Conservation (phyloP, 2,888 invertebrate genomes). For the Conus canariensis region DNA sequence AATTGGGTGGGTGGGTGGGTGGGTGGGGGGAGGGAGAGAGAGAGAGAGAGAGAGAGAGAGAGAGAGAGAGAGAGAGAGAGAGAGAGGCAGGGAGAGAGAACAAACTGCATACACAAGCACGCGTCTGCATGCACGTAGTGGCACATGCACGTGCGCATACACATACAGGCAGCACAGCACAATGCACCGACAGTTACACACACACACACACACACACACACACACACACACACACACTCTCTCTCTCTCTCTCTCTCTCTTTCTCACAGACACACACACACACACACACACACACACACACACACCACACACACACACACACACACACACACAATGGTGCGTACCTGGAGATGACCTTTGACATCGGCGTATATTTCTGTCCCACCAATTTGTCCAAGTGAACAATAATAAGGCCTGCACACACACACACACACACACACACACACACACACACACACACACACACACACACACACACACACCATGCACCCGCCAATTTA, state of each 20-base stretch:
- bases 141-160: slow-evolving; percentile 2
- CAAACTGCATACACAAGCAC: background rate
- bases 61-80: too few species aligned
- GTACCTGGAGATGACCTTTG: slow-evolving; percentile 64
- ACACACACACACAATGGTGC: background rate
- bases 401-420: slow-evolving; percentile 46
- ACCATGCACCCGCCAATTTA: background rate
- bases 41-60: too few species aligned
- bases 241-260: background rate
- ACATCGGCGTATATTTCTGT: slow-evolving; percentile 76
- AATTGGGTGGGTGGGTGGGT: too few species aligned
- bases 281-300: background rate
- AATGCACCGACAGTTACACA: background rate
- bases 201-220: slow-evolving; percentile 18
- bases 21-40: too few species aligned
- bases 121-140: too few species aligned
- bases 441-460: slow-evolving; percentile 50
- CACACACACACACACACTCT: background rate
- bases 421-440: background rate
- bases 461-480: background rate
- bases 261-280: background rate
- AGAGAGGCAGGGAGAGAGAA: too few species aligned
- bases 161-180: background rate
- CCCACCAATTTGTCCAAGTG: slow-evolving; percentile 75
- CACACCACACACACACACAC: slow-evolving; percentile 13